A percentile compares a stretch with the other conserved stretches of the same genome.
These are phyloP conservation scores for Pterois miles DNA, from an alignment of 2,797 vertebrate genomes.

Conservation along the genomic window DNA sequence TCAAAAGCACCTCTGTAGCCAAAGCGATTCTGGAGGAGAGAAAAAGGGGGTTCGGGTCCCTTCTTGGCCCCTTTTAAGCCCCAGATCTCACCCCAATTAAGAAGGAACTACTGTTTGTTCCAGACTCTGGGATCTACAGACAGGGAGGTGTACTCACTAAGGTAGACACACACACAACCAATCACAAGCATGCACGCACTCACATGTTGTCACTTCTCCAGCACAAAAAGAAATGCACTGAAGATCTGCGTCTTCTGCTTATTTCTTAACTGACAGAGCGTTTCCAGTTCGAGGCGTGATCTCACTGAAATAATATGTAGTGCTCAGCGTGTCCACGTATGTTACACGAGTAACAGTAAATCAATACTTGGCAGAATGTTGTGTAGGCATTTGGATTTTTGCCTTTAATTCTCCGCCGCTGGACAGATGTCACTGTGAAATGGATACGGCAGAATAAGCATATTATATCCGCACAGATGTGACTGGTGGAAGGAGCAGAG, in stretches of 20 bases:
- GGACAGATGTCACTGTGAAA: conserved; percentile 82
- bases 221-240: conserved; percentile 13
- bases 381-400: conserved; percentile 72
- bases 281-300: conserved; percentile 45
- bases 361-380: conserved; percentile 74
- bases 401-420: conserved; percentile 63
- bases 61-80: conserved; percentile 79
- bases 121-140: conserved; percentile 74
- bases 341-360: conserved; percentile 75
- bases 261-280: conserved; percentile 35
- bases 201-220: conserved; percentile 27
- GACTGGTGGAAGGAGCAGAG: conserved; percentile 24
- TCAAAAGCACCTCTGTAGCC: conserved; percentile 86
- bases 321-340: conserved; percentile 40
- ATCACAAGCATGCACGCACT: not conserved
- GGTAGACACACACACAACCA: conserved; percentile 25
- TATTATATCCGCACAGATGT: conserved; percentile 71
- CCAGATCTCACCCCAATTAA: conserved; percentile 88
- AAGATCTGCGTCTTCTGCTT: conserved; percentile 20
- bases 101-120: conserved; percentile 83
- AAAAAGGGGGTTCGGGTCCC: conserved; percentile 79
- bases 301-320: conserved; percentile 63
- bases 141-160: conserved; percentile 67
- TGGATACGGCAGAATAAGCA: conserved; percentile 73
- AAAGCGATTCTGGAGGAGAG: conserved; percentile 84